Percentiles rank a stretch among this genome's conserved stretches.
Evolutionary conservation across 2,113 vertebrate species (phyloP).

Genomic region (Melanocharis versteri): DNA sequence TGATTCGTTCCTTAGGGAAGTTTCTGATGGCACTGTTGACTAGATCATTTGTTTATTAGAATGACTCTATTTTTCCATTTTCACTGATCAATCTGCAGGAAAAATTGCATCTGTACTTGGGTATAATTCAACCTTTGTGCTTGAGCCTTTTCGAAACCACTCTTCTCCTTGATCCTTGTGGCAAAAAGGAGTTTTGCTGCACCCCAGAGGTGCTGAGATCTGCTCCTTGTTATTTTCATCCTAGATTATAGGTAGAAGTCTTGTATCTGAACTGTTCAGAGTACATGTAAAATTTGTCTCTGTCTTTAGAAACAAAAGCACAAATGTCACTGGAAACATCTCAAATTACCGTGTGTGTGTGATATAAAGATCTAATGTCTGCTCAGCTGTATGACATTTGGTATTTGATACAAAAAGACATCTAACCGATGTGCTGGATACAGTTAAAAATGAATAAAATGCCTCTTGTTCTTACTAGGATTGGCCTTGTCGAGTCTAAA

Average conservation of each 20-base stretch:
- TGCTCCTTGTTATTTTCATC: neutral
- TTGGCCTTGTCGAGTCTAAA: conserved; percentile 96
- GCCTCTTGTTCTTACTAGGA: conserved; percentile 72
- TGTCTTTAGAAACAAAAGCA: neutral
- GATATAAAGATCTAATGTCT: neutral
- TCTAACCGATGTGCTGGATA: neutral
- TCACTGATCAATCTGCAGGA: neutral
- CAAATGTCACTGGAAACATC: neutral
- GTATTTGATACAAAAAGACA: neutral
- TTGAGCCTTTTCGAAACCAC: neutral
- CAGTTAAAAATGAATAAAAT: neutral
- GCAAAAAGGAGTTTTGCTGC: neutral
- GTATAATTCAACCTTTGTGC: neutral
- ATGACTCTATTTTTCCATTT: neutral
- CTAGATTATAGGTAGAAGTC: neutral
- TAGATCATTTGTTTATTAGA: neutral
- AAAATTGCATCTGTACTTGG: neutral
- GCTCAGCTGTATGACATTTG: neutral
- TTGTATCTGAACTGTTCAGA: neutral
- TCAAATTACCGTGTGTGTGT: neutral
- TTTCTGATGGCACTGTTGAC: neutral
- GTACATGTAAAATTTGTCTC: neutral
- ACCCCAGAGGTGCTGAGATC: neutral
- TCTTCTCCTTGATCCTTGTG: neutral
- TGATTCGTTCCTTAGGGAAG: neutral